A percentile compares a stretch with the other conserved stretches of the same genome.
Evolutionary conservation across 2,797 vertebrate genomes (phyloP).

Genomic region (Nannoperca obscura): DNA sequence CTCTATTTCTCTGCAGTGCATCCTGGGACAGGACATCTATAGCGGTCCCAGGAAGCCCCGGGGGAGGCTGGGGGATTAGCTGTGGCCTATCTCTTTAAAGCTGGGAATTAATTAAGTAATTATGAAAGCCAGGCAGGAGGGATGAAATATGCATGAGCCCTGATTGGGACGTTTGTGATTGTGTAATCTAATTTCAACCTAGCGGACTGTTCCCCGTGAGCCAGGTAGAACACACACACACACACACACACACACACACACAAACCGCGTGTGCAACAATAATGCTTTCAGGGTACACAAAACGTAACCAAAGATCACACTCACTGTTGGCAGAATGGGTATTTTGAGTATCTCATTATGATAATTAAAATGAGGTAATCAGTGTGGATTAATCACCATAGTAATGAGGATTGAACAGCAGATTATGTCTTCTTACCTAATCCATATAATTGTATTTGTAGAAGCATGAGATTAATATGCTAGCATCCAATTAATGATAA

Average conservation of each 20-base stretch:
- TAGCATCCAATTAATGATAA: constrained; percentile 65
- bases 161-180: constrained; percentile 86
- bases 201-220: constrained; percentile 63
- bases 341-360: constrained; percentile 75
- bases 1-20: constrained; percentile 69
- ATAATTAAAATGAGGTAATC: constrained; percentile 84
- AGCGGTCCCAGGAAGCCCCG: constrained; percentile 61
- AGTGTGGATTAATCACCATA: constrained; percentile 80
- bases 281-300: constrained; percentile 33
- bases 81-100: constrained; percentile 78
- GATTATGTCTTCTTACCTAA: constrained; percentile 81
- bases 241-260: constrained; percentile 20
- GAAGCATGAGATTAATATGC: constrained; percentile 75
- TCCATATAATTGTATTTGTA: constrained; percentile 83
- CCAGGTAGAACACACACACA: constrained; percentile 67
- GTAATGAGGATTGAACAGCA: constrained; percentile 80
- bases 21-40: constrained; percentile 78
- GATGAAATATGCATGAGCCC: constrained; percentile 87
- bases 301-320: constrained; percentile 60
- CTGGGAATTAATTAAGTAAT: constrained; percentile 90
- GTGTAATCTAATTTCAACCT: constrained; percentile 86
- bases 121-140: constrained; percentile 79
- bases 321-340: constrained; percentile 52
- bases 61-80: constrained; percentile 80
- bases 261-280: constrained; percentile 23